phyloP scores from a whole-genome alignment of 2,113 vertebrate genomes.

The Leucopsar rothschildi region DNA sequence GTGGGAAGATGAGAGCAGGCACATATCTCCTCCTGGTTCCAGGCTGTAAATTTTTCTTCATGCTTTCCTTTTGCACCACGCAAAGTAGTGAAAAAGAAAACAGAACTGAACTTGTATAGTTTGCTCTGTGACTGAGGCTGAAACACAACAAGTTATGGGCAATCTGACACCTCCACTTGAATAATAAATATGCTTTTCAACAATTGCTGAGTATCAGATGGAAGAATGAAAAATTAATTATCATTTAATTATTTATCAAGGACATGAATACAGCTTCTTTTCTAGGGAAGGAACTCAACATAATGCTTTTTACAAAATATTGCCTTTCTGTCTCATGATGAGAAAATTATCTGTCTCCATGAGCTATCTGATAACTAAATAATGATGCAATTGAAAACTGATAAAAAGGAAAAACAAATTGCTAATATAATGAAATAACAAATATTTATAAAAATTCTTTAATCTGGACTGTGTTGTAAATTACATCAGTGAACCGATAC shows the following conservation, averaged over 20 bases:
- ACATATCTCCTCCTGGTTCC: neutral
- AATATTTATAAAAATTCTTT: neutral
- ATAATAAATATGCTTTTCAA: neutral
- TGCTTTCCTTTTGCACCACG: neutral
- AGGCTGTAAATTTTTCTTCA: neutral
- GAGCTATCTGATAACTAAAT: neutral
- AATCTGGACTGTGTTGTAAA: neutral
- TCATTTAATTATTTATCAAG: constrained; percentile 36
- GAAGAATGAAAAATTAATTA: constrained; percentile 29
- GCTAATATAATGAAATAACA: neutral
- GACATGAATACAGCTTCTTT: neutral
- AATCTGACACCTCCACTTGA: constrained; percentile 3
- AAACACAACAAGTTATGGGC: neutral
- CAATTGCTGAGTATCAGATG: neutral
- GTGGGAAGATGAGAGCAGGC: neutral
- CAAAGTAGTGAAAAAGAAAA: neutral
- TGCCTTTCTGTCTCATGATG: neutral
- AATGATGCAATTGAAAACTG: neutral
- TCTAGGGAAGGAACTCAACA: neutral
- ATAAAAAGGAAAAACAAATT: neutral
- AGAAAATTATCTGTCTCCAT: neutral
- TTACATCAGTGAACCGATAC: neutral
- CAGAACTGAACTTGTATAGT: neutral
- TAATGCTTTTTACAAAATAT: neutral
- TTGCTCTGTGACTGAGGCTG: neutral